Conservation (phyloP, 1,140 invertebrate genomes). For the Steinernema khuongi region DNA sequence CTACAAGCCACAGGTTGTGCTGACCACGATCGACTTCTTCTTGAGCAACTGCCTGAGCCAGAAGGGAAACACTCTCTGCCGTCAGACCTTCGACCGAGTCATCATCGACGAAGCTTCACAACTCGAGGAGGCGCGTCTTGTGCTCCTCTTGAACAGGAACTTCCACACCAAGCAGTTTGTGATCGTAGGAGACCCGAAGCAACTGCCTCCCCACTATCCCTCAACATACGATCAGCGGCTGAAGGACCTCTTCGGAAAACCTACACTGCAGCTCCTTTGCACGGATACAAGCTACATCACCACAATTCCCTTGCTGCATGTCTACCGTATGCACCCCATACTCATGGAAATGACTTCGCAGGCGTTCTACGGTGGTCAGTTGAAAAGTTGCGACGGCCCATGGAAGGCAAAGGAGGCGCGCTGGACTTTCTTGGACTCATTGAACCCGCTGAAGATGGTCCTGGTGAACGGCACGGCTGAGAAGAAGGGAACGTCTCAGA, state of each 20-base stretch:
- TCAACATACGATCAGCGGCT: not conserved
- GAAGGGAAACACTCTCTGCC: not conserved
- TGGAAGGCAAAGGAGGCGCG: not conserved
- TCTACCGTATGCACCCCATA: not conserved
- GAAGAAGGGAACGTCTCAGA: not conserved
- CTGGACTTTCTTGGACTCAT: not conserved
- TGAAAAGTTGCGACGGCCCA: not conserved
- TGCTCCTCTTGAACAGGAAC: not conserved
- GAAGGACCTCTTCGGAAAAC: not conserved
- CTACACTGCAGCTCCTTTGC: not conserved
- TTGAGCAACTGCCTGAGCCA: not conserved
- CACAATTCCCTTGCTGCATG: not conserved
- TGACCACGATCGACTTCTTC: slow-evolving; percentile 8
- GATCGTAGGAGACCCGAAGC: not conserved
- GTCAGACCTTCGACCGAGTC: not conserved
- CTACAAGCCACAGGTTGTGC: not conserved
- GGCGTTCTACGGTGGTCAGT: not conserved
- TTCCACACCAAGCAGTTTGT: not conserved
- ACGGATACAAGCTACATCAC: not conserved
- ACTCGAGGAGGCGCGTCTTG: not conserved
- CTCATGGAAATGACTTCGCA: not conserved
- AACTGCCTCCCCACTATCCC: not conserved
- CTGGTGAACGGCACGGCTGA: not conserved
- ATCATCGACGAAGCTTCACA: not conserved
- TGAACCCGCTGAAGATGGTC: not conserved